Conservation (phyloP, 1,140 invertebrate species). For the Centruroides vittatus region DNA sequence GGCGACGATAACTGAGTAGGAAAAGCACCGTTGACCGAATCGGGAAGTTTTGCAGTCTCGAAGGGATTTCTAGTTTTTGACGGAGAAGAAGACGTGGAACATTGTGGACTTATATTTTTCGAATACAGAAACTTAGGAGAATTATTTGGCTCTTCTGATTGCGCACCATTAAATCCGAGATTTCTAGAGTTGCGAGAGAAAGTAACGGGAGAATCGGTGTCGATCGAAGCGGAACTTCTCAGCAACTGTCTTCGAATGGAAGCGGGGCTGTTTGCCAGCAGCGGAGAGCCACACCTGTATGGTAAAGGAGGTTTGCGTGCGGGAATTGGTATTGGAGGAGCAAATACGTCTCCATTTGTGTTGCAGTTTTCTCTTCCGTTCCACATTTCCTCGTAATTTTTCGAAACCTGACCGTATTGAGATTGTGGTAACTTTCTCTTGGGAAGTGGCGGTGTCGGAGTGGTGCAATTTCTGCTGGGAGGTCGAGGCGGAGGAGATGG, state of each 20-base stretch:
- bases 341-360: background rate
- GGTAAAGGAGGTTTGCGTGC: conserved; percentile 2
- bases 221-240: too few relatives aligned
- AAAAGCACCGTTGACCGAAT: too few relatives aligned
- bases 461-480: conserved; percentile 2
- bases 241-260: background rate
- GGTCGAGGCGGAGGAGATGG: conserved; percentile 12
- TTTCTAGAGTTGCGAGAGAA: too few relatives aligned
- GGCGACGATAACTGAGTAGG: too few relatives aligned
- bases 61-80: too few relatives aligned
- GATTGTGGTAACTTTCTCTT: conserved; percentile 3
- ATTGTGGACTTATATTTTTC: too few relatives aligned
- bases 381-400: conserved; percentile 2
- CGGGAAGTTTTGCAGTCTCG: too few relatives aligned
- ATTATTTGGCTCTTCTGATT: too few relatives aligned
- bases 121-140: too few relatives aligned
- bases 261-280: background rate
- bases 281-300: background rate
- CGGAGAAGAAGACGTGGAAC: too few relatives aligned
- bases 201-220: too few relatives aligned
- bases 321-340: conserved; percentile 15
- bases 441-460: conserved; percentile 11
- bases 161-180: too few relatives aligned
- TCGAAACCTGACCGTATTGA: background rate
- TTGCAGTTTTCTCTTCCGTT: background rate